A percentile compares a stretch with the other conserved stretches of the same genome.
These are phyloP conservation scores for Leptinotarsa defecta DNA, from an alignment of 1,140 invertebrate species.

Conservation along the genomic window DNA sequence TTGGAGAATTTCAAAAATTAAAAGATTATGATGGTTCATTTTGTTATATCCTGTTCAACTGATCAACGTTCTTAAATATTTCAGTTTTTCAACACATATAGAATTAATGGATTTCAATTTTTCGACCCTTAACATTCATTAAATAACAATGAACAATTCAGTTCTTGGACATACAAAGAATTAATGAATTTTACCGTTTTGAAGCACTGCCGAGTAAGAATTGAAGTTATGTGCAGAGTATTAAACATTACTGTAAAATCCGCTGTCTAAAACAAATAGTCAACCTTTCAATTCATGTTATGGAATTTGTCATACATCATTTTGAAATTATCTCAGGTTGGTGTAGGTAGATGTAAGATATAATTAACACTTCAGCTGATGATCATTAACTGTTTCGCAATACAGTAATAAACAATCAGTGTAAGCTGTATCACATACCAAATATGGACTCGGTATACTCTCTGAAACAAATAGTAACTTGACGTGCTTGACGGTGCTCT, in stretches of 20 bases:
- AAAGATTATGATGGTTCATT: too few relatives aligned
- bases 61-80: too few relatives aligned
- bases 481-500: not conserved
- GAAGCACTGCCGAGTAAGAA: too few relatives aligned
- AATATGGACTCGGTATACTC: constrained; percentile 1
- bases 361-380: constrained; percentile 6
- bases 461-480: not conserved
- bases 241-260: not conserved
- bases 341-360: not conserved
- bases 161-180: too few relatives aligned
- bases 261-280: not conserved
- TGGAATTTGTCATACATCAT: not conserved
- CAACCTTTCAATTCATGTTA: not conserved
- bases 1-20: too few relatives aligned
- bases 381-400: constrained; percentile 5
- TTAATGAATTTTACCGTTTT: too few relatives aligned
- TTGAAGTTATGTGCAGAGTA: too few relatives aligned
- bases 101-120: too few relatives aligned
- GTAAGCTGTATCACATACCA: not conserved
- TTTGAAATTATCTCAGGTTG: not conserved
- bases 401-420: not conserved
- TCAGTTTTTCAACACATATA: too few relatives aligned
- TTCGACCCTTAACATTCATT: too few relatives aligned
- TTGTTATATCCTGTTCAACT: too few relatives aligned
- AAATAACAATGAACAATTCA: too few relatives aligned